These are phyloP conservation scores for Anoura caudifer DNA, from an alignment of 2,113 vertebrate species.

Conservation along the genomic window DNA sequence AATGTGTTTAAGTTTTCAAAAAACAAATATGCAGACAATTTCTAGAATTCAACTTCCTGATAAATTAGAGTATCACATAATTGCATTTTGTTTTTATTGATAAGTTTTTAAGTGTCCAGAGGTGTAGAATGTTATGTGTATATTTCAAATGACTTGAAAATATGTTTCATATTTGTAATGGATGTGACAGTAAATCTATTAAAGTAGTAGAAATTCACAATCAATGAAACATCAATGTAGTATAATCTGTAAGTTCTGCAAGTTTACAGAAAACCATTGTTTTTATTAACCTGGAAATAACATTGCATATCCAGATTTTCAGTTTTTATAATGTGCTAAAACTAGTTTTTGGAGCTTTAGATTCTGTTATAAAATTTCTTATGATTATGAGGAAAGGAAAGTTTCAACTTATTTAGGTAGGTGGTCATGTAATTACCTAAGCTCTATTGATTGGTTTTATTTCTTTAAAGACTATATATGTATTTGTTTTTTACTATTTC, in stretches of 20 bases:
- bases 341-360: not conserved
- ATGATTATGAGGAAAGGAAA: not conserved
- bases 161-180: not conserved
- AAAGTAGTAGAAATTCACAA: constrained; percentile 6
- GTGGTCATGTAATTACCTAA: not conserved
- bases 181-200: not conserved
- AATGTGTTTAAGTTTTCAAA: not conserved
- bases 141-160: not conserved
- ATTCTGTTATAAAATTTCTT: not conserved
- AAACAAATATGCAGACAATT: not conserved
- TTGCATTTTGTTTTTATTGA: not conserved
- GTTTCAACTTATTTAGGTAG: not conserved
- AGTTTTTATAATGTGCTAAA: not conserved
- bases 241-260: not conserved
- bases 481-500: not conserved
- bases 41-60: not conserved
- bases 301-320: not conserved
- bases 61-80: not conserved
- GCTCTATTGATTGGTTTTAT: not conserved
- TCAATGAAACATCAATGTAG: not conserved
- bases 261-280: not conserved
- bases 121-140: not conserved
- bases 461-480: not conserved
- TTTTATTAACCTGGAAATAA: not conserved
- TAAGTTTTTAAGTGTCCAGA: not conserved